These are phyloP conservation scores for Pammene aurita DNA, from an alignment of 2,888 invertebrate species.

Conservation along the genomic window DNA sequence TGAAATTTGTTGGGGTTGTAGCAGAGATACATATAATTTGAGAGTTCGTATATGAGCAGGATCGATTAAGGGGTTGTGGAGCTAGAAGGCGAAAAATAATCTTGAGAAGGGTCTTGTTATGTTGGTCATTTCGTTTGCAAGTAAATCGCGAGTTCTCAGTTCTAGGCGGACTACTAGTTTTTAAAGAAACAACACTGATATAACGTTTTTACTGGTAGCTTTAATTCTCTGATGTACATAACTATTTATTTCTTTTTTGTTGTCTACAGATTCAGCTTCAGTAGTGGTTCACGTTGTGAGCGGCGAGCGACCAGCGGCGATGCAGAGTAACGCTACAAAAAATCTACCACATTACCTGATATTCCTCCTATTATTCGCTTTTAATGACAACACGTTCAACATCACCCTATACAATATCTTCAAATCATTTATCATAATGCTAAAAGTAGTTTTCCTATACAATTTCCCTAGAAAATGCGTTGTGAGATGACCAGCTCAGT, in stretches of 20 bases:
- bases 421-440: constrained; percentile 37
- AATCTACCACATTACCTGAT: constrained; percentile 53
- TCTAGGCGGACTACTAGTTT: too few relatives aligned
- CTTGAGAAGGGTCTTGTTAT: too few relatives aligned
- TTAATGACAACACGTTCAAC: constrained; percentile 13
- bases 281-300: constrained; percentile 93
- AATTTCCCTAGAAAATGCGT: constrained; percentile 56
- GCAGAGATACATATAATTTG: too few relatives aligned
- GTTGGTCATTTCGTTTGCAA: too few relatives aligned
- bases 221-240: too few relatives aligned
- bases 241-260: constrained; percentile 37
- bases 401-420: constrained; percentile 10
- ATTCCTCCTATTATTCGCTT: constrained; percentile 52
- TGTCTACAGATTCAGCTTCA: constrained; percentile 87
- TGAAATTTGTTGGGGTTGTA: too few relatives aligned
- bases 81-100: too few relatives aligned
- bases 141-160: too few relatives aligned
- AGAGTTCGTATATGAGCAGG: too few relatives aligned
- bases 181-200: too few relatives aligned
- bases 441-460: constrained; percentile 49
- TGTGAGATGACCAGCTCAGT: constrained; percentile 67
- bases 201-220: too few relatives aligned
- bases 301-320: constrained; percentile 87
- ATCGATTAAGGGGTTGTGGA: too few relatives aligned
- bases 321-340: constrained; percentile 76